These are phyloP conservation scores for Ictidomys tridecemlineatus DNA, from an alignment of 2,113 vertebrate species.

Conservation along the genomic window DNA sequence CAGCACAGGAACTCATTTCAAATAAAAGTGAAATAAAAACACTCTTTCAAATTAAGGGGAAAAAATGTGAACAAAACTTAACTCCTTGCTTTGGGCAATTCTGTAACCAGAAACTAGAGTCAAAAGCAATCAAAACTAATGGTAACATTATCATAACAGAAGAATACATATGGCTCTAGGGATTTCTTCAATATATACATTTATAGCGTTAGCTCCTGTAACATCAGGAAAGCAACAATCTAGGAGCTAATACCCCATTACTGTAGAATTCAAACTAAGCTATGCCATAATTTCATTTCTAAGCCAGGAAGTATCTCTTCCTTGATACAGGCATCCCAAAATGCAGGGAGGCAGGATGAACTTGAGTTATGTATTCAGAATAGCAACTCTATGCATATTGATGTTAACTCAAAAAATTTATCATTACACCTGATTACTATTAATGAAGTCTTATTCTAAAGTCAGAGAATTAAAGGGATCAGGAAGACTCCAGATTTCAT, in stretches of 20 bases:
- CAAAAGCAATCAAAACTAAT: conserved; percentile 86
- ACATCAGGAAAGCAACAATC: conserved; percentile 73
- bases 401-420: conserved; percentile 50
- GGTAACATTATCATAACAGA: conserved; percentile 81
- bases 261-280: conserved; percentile 69
- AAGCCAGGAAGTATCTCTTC: conserved; percentile 44
- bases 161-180: conserved; percentile 78
- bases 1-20: conserved; percentile 70
- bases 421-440: conserved; percentile 55
- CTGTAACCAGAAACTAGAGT: conserved; percentile 75
- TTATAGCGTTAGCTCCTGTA: conserved; percentile 39
- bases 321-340: neutral
- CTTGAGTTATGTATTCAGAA: conserved; percentile 49
- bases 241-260: conserved; percentile 75
- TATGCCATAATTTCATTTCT: conserved; percentile 72
- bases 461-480: conserved; percentile 52
- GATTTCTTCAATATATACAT: conserved; percentile 69
- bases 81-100: conserved; percentile 79
- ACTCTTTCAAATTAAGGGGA: conserved; percentile 67
- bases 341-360: neutral
- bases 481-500: conserved; percentile 25
- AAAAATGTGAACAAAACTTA: conserved; percentile 82
- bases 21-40: conserved; percentile 70
- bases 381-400: neutral
- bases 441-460: conserved; percentile 65